phyloP scores from a whole-genome alignment of 1,140 invertebrate genomes.

The Anastrepha ludens region DNA sequence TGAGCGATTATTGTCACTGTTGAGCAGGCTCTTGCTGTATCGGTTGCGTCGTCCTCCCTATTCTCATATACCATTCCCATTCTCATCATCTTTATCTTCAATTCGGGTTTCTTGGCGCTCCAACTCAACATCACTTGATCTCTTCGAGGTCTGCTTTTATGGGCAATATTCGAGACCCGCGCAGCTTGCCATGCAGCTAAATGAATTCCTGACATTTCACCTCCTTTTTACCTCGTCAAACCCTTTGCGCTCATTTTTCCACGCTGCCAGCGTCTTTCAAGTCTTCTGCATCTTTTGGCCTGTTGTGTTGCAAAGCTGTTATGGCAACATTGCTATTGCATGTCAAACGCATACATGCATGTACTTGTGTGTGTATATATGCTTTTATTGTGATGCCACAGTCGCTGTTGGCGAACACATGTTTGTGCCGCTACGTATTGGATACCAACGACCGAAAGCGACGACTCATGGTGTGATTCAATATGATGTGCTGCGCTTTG shows the following conservation, averaged over 20 bases:
- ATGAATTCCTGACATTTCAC: not conserved
- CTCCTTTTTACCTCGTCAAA: not conserved
- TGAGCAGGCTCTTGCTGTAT: not conserved
- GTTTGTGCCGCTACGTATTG: not conserved
- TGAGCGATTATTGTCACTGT: constrained; percentile 26
- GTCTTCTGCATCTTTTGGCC: not conserved
- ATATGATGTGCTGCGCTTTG: not conserved
- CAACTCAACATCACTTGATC: constrained; percentile 47
- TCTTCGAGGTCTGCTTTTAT: not conserved
- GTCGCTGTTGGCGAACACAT: constrained; percentile 18
- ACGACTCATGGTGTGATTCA: constrained; percentile 22
- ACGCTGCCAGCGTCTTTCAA: not conserved
- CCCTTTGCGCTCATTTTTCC: not conserved
- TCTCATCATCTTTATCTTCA: not conserved
- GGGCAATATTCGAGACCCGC: not conserved
- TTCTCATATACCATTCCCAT: not conserved
- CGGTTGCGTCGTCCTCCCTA: not conserved
- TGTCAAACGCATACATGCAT: not conserved
- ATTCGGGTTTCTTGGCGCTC: not conserved
- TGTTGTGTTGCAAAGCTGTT: not conserved
- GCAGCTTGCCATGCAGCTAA: not conserved
- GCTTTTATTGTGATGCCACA: not conserved
- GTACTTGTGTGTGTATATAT: not conserved
- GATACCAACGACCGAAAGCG: not conserved
- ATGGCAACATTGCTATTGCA: constrained; percentile 1